Conservation (phyloP, 1,140 invertebrate genomes). For the Caerostris darwini region DNA sequence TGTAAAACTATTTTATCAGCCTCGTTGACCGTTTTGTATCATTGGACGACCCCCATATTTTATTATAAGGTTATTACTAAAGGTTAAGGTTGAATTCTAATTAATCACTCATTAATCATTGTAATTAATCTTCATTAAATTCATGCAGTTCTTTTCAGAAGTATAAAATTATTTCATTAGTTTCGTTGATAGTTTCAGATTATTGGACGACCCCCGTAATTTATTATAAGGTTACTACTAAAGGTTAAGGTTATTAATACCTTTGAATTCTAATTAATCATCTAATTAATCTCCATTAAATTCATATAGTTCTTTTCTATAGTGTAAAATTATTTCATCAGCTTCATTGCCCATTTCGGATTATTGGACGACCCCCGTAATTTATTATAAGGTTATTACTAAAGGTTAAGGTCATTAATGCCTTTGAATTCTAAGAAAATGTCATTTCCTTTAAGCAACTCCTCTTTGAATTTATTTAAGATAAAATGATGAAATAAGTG, state of each 20-base stretch:
- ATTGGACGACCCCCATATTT: neutral
- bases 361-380: neutral
- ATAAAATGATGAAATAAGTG: neutral
- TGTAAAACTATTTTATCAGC: neutral
- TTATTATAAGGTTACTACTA: no score
- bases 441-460: conserved; percentile 8
- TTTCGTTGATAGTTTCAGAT: neutral
- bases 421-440: neutral
- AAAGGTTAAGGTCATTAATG: neutral
- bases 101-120: no score
- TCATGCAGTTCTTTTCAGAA: neutral
- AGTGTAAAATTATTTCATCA: conserved; percentile 5
- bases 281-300: no score
- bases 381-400: neutral
- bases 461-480: neutral
- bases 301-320: neutral
- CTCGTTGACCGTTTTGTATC: neutral
- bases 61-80: neutral
- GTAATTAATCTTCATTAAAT: neutral
- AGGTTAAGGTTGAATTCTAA: no score
- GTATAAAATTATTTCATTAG: neutral
- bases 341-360: neutral
- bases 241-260: no score
- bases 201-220: neutral
- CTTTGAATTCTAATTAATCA: no score